Evolutionary conservation across 2,113 vertebrate species (phyloP), one percentile per base, ranked within the genome.

Genomic region (Bujurquina vittata): DNA sequence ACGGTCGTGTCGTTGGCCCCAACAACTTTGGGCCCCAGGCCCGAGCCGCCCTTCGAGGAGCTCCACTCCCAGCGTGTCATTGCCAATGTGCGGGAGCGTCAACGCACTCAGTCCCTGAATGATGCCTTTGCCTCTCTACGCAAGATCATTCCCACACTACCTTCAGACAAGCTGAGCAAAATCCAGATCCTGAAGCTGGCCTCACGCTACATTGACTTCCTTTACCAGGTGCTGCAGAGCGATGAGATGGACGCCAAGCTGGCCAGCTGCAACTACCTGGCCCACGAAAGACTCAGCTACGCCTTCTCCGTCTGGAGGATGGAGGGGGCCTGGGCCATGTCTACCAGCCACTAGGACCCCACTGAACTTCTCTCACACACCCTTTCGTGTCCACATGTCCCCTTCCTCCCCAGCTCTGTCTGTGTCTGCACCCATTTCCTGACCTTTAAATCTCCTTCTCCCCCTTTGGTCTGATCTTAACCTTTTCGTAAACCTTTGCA

Each of bases 271-370:
- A 96, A 96, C 90, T 97, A 96, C 94, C 95, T 97, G 95, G 97
- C 97, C 87, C 97, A 97, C 11, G 97, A 97, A 91, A 93, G 97
- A 92, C 96, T 97, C 78, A 97, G 96, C 96, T 97, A 97, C 3
- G 97, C 97, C 90, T 97, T 97, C 91, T 97, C 97, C 0, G 96
- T 97, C 58, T 97, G 97, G 97, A 96, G 97, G 95, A 97, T 97
- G 97, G 97, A 97, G 93, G 97, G 97, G 5, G 97, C 97, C 91
- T 97, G 97, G 97, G 95, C 97, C 91, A 96, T 97, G 96, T 97
- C 96, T 2, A 88, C 96, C 12, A 96, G 96, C 74, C 97, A 97
- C 94, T 97, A 97, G 90, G 86, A 88, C 59, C 86, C 89, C 84
- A 54, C 56, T 77, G 23, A 85, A 62, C 77, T 46, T 87, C 67